phyloP scores from a whole-genome alignment of 2,113 vertebrate genomes.

The Bubalus kerabau region DNA sequence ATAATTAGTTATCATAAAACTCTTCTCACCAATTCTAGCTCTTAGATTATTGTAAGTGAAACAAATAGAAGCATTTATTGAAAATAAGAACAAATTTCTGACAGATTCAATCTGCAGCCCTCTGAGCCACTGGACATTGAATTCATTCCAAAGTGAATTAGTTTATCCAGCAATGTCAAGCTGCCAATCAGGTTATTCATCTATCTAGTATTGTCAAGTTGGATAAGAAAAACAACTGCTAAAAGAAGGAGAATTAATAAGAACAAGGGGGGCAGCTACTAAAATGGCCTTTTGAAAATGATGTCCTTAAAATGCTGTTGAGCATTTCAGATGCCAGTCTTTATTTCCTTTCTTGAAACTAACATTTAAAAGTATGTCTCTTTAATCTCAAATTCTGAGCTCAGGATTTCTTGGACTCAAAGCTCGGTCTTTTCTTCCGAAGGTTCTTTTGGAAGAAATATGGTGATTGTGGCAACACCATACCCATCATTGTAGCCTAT shows the following conservation, averaged over 20 bases:
- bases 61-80: not conserved
- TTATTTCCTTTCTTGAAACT: not conserved
- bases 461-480: not conserved
- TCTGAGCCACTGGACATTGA: constrained; percentile 23
- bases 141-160: constrained; percentile 52
- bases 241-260: not conserved
- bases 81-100: constrained; percentile 18
- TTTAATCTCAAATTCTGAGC: not conserved
- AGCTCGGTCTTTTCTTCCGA: not conserved
- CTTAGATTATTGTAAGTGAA: not conserved
- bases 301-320: not conserved
- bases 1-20: constrained; percentile 1
- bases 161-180: constrained; percentile 47
- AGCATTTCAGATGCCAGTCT: not conserved
- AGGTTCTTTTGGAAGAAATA: constrained; percentile 30
- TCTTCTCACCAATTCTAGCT: not conserved
- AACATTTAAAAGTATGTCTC: not conserved
- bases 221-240: constrained; percentile 7
- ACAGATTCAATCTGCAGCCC: not conserved
- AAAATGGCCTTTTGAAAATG: not conserved
- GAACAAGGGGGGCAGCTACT: not conserved
- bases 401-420: not conserved
- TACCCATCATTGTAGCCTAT: not conserved
- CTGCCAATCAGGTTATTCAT: not conserved
- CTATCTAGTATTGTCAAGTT: not conserved